Evolutionary conservation across 2,888 invertebrate species (phyloP), one percentile per base, ranked within the genome.

Genomic region (Sesamia inferens): DNA sequence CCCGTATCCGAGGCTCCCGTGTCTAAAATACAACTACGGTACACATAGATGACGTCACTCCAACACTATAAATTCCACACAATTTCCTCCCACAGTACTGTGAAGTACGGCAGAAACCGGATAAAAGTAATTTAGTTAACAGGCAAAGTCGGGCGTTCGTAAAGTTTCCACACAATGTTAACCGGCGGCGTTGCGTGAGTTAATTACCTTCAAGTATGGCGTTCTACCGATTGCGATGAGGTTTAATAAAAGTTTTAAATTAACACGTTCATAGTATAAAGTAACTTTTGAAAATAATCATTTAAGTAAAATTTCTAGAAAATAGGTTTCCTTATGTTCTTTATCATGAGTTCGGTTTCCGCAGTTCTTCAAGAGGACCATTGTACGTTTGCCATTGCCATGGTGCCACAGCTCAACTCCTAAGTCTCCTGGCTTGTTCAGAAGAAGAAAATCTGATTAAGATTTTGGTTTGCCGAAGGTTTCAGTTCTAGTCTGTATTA

Each of bases 51-150:
- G 81, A 65, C 62, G 76, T 65, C 61, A 76, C 6, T n/a, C 57
- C 24, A 55, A 24, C 31, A 61, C 19, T 64, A 71, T 79, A 82
- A 82, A 82, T 78, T 82, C 61, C 39, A 64, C 67, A 31, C 57
- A 82, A 78, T 82, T 78, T 57, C n/a, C 54, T 61, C 24, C 19
- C 31, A 71, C 58, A 51, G 64, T 24, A 65, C 31, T 51, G 11
- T 14, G 44, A 72, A 66, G 55, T 72, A 66, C 68, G 59, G 31
- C 48, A 54, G 48, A 14, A 72, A 82, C 89, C 86, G 87, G 88
- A 89, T 88, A 87, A 86, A 87, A 78, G 83, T 82, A 87, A 89
- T 89, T 89, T 87, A 80, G 82, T 81, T 90, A 88, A 89, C 87
- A 82, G 84, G 83, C 59, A 59, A 83, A 80, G 84, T 81, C 71